Evolutionary conservation across 2,888 invertebrate genomes (phyloP).

Genomic region (Dascillus cervinus): DNA sequence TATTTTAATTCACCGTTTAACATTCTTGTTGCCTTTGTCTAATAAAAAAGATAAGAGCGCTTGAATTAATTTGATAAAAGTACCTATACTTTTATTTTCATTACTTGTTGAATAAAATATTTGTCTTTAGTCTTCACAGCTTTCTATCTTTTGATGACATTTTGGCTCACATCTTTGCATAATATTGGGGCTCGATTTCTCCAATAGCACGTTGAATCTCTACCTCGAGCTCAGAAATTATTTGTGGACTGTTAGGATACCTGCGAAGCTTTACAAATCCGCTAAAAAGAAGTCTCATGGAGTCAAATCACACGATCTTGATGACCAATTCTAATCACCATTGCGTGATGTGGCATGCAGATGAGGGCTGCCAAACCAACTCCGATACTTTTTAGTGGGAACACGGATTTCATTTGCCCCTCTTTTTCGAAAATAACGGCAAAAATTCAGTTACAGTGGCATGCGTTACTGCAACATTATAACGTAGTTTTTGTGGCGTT

Average conservation of each 20-base stretch:
- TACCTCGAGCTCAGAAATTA: constrained; percentile 3
- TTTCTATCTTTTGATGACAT: background rate
- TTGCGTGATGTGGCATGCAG: background rate
- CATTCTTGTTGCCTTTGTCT: too few relatives aligned
- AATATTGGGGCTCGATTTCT: background rate
- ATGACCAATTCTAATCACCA: background rate
- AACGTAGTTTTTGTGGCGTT: too few relatives aligned
- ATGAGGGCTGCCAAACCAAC: too few relatives aligned
- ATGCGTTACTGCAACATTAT: too few relatives aligned
- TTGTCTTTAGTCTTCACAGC: background rate
- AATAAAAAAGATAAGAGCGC: too few relatives aligned
- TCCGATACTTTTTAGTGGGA: too few relatives aligned
- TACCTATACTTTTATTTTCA: background rate
- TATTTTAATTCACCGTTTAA: too few relatives aligned
- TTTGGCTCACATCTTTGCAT: too few relatives aligned
- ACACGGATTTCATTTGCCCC: too few relatives aligned
- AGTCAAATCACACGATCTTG: background rate
- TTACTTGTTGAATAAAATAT: background rate
- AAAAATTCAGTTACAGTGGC: too few relatives aligned
- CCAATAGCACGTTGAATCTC: background rate
- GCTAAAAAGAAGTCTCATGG: background rate
- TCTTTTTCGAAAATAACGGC: too few relatives aligned
- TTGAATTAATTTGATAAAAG: too few relatives aligned
- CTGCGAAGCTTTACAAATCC: constrained; percentile 2
- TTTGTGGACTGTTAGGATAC: constrained; percentile 2